Evolutionary conservation across 2,113 vertebrate genomes (phyloP).

Genomic region (Oceanodroma tethys): DNA sequence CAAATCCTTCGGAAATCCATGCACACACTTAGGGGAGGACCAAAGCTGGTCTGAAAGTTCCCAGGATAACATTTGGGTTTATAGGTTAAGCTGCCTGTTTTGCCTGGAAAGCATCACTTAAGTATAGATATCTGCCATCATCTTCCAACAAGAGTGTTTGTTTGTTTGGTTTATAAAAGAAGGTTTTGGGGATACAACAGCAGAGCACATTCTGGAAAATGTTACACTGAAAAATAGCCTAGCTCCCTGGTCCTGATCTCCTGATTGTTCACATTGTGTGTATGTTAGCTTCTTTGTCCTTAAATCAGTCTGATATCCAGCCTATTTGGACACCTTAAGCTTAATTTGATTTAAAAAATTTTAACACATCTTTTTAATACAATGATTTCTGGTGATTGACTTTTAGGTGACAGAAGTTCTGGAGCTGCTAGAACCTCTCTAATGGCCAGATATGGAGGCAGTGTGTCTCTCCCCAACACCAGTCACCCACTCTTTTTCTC

Average conservation of each 20-base stretch:
- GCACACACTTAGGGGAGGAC: neutral
- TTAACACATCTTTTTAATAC: neutral
- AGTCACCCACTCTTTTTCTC: neutral
- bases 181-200: neutral
- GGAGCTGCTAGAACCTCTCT: neutral
- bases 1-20: neutral
- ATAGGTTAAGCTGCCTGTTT: neutral
- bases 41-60: neutral
- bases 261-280: fast-evolving
- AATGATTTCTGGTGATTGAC: neutral
- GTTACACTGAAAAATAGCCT: neutral
- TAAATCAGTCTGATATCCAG: neutral
- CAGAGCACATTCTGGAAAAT: neutral
- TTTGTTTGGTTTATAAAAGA: neutral
- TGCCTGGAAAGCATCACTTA: neutral
- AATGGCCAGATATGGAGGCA: fast-evolving
- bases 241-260: neutral
- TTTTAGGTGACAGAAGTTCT: neutral
- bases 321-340: neutral
- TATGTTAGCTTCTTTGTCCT: neutral
- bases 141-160: neutral
- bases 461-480: neutral
- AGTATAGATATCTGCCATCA: neutral
- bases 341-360: neutral
- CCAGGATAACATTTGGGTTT: neutral